Percentiles rank a stretch among this genome's conserved stretches.
Evolutionary conservation across 2,113 vertebrate species (phyloP).

Genomic region (Silurus glanis): DNA sequence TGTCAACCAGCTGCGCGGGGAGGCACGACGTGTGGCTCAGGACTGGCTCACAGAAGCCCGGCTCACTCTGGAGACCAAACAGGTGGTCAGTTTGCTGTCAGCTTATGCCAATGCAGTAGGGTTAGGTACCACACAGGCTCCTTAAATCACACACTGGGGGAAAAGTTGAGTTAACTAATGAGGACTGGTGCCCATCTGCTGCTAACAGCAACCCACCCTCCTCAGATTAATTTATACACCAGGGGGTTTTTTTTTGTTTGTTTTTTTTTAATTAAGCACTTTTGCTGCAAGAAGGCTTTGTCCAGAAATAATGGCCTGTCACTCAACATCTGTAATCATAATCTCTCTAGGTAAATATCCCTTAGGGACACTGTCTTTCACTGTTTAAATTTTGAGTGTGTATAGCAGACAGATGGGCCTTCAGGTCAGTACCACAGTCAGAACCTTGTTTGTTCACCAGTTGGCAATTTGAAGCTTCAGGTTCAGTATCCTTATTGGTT

Average conservation of each 20-base stretch:
- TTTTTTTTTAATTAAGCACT: constrained; percentile 33
- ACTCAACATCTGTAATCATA: background rate
- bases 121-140: constrained; percentile 84
- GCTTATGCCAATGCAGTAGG: constrained; percentile 91
- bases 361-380: background rate
- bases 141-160: constrained; percentile 50
- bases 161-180: background rate
- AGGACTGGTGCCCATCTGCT: constrained; percentile 27
- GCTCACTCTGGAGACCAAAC: constrained; percentile 90
- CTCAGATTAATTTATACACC: constrained; percentile 49
- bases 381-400: constrained; percentile 3
- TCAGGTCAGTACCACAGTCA: background rate
- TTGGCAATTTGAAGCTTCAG: constrained; percentile 19
- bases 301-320: background rate
- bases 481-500: constrained; percentile 26
- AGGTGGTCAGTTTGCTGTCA: constrained; percentile 85
- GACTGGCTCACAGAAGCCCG: constrained; percentile 93
- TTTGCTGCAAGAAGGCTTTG: constrained; percentile 23
- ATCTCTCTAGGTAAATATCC: background rate
- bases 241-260: constrained; percentile 12
- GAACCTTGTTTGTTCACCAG: constrained; percentile 27
- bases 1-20: constrained; percentile 90
- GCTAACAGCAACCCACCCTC: constrained; percentile 29
- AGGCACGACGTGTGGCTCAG: constrained; percentile 85
- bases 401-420: background rate